phyloP scores from a whole-genome alignment of 2,888 invertebrate genomes.

The Sericinus montela region DNA sequence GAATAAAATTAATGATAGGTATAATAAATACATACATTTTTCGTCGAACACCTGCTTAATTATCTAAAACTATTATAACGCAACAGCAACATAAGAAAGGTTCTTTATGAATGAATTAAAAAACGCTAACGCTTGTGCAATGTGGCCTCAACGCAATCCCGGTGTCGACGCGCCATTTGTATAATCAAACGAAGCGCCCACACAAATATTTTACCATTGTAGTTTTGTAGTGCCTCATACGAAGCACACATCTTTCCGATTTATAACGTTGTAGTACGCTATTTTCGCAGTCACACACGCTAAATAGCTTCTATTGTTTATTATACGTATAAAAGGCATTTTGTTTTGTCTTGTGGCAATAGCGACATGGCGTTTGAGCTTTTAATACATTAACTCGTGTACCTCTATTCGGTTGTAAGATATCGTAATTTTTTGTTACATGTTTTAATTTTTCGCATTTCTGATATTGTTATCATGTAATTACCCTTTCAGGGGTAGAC shows the following conservation, averaged over 20 bases:
- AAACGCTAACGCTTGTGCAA: slow-evolving; percentile 18
- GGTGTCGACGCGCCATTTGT: slow-evolving; percentile 11
- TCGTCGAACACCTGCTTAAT: too few relatives aligned
- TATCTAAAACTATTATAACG: too few relatives aligned
- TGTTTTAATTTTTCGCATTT: too few relatives aligned
- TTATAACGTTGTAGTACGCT: slow-evolving; percentile 6
- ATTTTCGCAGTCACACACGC: neutral
- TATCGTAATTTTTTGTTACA: too few relatives aligned
- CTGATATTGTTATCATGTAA: too few relatives aligned
- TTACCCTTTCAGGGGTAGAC: too few relatives aligned
- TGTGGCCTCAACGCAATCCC: slow-evolving; percentile 11
- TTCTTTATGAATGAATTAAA: neutral
- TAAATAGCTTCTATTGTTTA: slow-evolving; percentile 10
- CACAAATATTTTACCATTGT: slow-evolving; percentile 26
- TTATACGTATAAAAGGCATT: slow-evolving; percentile 5
- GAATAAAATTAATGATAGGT: too few relatives aligned
- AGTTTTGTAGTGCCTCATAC: slow-evolving; percentile 16
- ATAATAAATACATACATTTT: too few relatives aligned
- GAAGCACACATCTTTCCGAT: slow-evolving; percentile 5
- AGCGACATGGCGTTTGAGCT: neutral
- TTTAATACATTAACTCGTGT: neutral
- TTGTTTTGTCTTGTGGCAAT: neutral
- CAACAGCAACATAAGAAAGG: too few relatives aligned
- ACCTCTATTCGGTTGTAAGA: too few relatives aligned
- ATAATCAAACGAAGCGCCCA: slow-evolving; percentile 8